A percentile compares a stretch with the other conserved stretches of the same genome.
phyloP scores from a whole-genome alignment of 2,797 vertebrate genomes.

The Nyctalus aviator region DNA sequence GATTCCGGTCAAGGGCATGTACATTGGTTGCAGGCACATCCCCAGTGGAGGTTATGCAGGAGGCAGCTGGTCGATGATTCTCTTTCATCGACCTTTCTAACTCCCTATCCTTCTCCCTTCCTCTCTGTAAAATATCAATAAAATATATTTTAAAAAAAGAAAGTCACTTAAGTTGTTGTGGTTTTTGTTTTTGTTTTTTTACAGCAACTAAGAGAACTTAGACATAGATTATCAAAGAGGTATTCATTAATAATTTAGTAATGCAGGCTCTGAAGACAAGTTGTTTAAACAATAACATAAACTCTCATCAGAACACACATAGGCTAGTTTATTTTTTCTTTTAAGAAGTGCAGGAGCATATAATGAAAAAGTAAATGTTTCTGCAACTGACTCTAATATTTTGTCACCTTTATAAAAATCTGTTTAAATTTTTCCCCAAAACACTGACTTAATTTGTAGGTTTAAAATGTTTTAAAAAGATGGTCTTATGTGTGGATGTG shows the following conservation, averaged over 20 bases:
- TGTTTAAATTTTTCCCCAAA: neutral
- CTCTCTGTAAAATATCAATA: too few species aligned
- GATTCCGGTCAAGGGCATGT: too few species aligned
- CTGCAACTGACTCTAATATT: neutral
- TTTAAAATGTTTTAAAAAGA: neutral
- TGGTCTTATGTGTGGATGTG: neutral
- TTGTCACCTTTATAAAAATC: neutral
- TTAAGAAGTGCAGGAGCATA: neutral
- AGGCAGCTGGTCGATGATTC: too few species aligned
- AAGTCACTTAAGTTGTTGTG: neutral
- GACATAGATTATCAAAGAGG: neutral
- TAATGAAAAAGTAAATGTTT: neutral
- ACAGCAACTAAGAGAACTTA: neutral
- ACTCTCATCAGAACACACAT: neutral
- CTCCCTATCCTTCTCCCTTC: too few species aligned
- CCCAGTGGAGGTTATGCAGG: too few species aligned
- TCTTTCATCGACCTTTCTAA: too few species aligned
- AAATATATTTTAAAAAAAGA: neutral
- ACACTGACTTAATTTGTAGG: neutral
- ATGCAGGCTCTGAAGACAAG: too few species aligned
- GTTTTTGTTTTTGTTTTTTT: neutral
- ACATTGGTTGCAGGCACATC: too few species aligned
- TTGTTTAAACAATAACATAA: neutral
- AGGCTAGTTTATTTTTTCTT: neutral
- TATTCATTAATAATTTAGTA: neutral